Conservation (phyloP, 2,888 invertebrate genomes). For the Pediacus dermestoides region DNA sequence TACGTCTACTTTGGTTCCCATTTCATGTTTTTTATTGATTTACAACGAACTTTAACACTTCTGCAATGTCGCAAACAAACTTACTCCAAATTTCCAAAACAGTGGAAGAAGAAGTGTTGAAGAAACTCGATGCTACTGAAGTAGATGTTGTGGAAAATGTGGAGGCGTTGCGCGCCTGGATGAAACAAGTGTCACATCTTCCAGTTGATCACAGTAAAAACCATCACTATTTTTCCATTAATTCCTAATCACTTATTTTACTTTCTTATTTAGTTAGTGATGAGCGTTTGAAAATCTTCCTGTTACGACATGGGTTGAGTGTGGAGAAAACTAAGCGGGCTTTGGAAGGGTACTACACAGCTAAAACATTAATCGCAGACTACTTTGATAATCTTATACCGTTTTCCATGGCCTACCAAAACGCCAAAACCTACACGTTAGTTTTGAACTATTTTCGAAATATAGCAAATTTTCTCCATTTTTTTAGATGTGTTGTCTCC, state of each 20-base stretch:
- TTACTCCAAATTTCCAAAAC: not conserved
- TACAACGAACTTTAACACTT: too few species aligned
- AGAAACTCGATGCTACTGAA: not conserved
- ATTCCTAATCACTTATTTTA: too few species aligned
- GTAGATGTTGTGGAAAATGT: not conserved
- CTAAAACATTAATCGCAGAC: constrained; percentile 2
- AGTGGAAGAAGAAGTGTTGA: not conserved
- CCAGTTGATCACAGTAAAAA: not conserved
- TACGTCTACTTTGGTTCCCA: too few species aligned
- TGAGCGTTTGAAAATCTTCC: not conserved
- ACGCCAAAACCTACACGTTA: constrained; percentile 5
- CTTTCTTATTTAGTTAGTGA: constrained; percentile 7
- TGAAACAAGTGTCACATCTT: constrained; percentile 4
- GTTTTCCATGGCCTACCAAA: constrained; percentile 3
- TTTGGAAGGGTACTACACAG: constrained; percentile 6
- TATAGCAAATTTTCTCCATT: not conserved
- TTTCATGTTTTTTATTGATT: too few species aligned
- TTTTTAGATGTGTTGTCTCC: not conserved
- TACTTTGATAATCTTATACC: constrained; percentile 8
- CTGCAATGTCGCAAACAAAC: constrained; percentile 3
- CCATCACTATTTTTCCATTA: not conserved
- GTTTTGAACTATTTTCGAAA: not conserved
- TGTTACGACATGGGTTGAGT: constrained; percentile 6
- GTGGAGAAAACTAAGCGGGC: constrained; percentile 5
- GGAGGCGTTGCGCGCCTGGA: not conserved